Conservation (phyloP, 1,140 invertebrate genomes). For the Lithobius niger region DNA sequence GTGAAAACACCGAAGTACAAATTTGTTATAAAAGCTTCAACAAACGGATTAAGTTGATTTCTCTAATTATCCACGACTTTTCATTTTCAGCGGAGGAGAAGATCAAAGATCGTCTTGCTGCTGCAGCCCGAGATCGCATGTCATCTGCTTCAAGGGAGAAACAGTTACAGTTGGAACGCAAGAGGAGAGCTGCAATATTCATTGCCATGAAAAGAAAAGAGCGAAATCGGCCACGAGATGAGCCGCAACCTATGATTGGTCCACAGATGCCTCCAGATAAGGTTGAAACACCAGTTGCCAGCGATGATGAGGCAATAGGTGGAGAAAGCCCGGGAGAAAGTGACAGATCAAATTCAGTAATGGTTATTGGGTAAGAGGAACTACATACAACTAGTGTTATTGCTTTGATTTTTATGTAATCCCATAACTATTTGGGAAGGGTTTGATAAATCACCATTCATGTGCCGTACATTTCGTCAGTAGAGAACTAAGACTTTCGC, state of each 20-base stretch:
- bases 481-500: too few relatives aligned
- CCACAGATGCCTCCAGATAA: constrained; percentile 10
- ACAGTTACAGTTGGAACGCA: constrained; percentile 54
- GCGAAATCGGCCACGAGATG: background rate
- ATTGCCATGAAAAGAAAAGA: constrained; percentile 19
- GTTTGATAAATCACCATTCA: background rate
- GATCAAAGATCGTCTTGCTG: constrained; percentile 46
- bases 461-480: too few relatives aligned
- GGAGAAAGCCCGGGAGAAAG: constrained; percentile 12
- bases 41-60: too few relatives aligned
- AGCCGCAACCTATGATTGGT: constrained; percentile 10
- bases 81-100: constrained; percentile 42
- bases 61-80: too few relatives aligned
- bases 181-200: constrained; percentile 40
- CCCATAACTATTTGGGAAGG: background rate
- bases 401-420: background rate
- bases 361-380: constrained; percentile 15
- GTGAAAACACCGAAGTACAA: too few relatives aligned
- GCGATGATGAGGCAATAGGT: constrained; percentile 11
- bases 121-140: constrained; percentile 44
- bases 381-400: constrained; percentile 1
- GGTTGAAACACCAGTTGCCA: constrained; percentile 10
- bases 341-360: constrained; percentile 3
- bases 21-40: too few relatives aligned
- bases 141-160: constrained; percentile 42